Base-by-base conservation (phyloP, 2,888 invertebrate genomes). In the Stenotaenia linearis region DNA sequence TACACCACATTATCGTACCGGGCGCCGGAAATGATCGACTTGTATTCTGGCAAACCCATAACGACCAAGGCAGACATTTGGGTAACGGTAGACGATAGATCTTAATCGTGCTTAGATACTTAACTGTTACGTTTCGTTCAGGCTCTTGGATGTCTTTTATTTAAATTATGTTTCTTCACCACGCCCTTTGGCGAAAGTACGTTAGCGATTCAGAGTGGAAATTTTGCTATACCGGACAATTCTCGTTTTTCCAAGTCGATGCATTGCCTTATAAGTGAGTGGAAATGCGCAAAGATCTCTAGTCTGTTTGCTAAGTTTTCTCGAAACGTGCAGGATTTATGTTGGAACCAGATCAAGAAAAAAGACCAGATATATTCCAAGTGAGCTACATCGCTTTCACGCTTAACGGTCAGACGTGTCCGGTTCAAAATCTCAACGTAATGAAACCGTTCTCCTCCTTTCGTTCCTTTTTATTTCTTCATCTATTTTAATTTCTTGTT, bases 1-100 rank as follows among this genome's bases (percentile, higher is more conserved):
- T 96, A 96, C 86, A 96, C 96, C 7, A 96, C 96, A 0, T 88
- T 96, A 78, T 93, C 95, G 82, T 96, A 96, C 86, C 90, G 96
- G 81, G 86, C 96, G 15, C 96, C 96, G 3, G 96, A 96, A 89
- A 97, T 96, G 96, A 91, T 97, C 40, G 95, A 97, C 87, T 89
- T 97, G 84, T 96, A 95, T 86, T 90, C 90, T 82, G 93, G 93
- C 50, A 92, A 92, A 86, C 88, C 91, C 76, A 94, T 97, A 82
- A 93, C 93, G 32, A 93, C 92, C 40, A 95, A 95, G 87, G 90
- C 93, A 69, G 95, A 95, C 88, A 93, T 95, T 86, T 95, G 95
- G 95, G 92, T 92, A 87, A 83, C 84, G 28, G 87, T 88, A 74
- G n/a, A n/a, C n/a, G n/a, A n/a, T n/a, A n/a, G n/a, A n/a, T n/a